Conservation (phyloP, 1,140 invertebrate genomes). For the Agrypnia vestita region DNA sequence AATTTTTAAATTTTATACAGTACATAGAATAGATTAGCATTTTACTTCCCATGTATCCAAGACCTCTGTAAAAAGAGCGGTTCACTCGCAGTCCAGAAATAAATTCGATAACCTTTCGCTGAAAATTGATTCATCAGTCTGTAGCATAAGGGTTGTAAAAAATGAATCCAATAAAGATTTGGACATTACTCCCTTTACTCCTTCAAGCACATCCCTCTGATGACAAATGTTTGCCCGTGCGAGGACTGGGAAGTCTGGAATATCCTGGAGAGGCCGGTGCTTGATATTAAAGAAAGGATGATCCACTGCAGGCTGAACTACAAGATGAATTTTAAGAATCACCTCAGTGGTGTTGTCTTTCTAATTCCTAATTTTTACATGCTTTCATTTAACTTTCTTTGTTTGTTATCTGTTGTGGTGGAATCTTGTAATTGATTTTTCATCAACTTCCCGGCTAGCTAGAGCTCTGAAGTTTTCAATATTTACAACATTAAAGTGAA, state of each 20-base stretch:
- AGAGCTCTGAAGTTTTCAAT: too few relatives aligned
- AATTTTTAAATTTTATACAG: too few relatives aligned
- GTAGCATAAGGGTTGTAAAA: background rate
- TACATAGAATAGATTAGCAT: too few relatives aligned
- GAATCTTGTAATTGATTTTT: too few relatives aligned
- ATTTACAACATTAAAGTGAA: too few relatives aligned
- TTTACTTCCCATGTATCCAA: too few relatives aligned
- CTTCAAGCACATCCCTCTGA: background rate
- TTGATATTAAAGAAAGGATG: background rate
- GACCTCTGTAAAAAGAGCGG: background rate
- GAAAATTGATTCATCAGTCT: conserved; percentile 16
- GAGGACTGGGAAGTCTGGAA: background rate
- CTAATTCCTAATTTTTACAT: too few relatives aligned
- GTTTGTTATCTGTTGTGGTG: too few relatives aligned
- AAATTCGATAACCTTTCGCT: conserved; percentile 2
- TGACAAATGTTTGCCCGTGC: background rate
- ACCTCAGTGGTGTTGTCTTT: too few relatives aligned
- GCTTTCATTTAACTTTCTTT: too few relatives aligned
- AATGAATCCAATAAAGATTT: conserved; percentile 15
- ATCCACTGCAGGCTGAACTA: background rate
- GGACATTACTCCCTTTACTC: background rate
- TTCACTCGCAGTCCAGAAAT: background rate
- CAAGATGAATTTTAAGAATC: too few relatives aligned
- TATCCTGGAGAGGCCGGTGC: background rate
- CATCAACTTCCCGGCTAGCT: too few relatives aligned